These are phyloP conservation scores for Lasioglossum zephyrum DNA, from an alignment of 2,888 invertebrate species.

Conservation along the genomic window DNA sequence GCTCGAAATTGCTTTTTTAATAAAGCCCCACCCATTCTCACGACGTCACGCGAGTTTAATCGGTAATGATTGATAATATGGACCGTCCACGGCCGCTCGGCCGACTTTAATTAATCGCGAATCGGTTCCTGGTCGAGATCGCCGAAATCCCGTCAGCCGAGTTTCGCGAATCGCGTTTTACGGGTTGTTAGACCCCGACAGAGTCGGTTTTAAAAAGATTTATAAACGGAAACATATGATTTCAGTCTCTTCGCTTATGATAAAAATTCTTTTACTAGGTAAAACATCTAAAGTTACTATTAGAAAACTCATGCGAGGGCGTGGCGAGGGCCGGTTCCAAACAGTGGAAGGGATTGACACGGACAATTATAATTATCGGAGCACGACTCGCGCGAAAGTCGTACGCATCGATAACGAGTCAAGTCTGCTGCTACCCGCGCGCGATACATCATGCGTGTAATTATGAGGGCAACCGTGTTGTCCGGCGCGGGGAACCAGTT, in stretches of 20 bases:
- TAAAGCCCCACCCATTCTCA: slow-evolving; percentile 2
- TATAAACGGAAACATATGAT: no score
- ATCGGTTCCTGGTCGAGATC: background rate
- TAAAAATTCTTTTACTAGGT: background rate
- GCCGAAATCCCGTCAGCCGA: background rate
- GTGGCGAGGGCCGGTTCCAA: background rate
- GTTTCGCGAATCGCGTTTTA: background rate
- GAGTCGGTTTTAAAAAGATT: background rate
- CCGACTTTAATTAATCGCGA: background rate
- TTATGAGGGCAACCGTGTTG: slow-evolving; percentile 48
- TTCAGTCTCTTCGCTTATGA: no score
- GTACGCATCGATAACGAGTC: slow-evolving; percentile 40
- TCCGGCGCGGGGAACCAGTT: slow-evolving; percentile 43
- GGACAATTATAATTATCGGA: slow-evolving; percentile 33
- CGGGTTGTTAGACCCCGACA: background rate
- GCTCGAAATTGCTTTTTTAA: slow-evolving; percentile 40
- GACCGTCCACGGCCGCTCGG: background rate
- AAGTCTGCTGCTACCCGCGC: slow-evolving; percentile 15
- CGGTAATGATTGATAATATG: slow-evolving; percentile 31
- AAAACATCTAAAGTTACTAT: no score
- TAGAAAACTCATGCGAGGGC: background rate
- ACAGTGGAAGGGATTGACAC: background rate
- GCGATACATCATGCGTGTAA: slow-evolving; percentile 49
- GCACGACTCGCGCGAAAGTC: slow-evolving; percentile 1
- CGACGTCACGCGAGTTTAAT: background rate